These are phyloP conservation scores for Phoeniculus purpureus DNA, from an alignment of 2,797 vertebrate species.

Conservation along the genomic window DNA sequence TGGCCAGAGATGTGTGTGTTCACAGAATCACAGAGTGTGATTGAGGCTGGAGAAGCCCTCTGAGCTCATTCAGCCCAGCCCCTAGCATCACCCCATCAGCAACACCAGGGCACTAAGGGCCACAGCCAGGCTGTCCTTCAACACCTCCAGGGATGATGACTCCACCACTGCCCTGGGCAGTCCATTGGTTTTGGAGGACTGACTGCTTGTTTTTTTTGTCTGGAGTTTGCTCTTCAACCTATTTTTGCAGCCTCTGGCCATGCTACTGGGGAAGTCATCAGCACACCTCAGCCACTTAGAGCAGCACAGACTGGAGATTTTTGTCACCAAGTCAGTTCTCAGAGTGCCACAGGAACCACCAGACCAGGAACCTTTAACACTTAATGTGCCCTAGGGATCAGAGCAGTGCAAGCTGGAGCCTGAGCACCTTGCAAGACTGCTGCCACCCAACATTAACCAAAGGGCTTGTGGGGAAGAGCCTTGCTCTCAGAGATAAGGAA, in stretches of 20 bases:
- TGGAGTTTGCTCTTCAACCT: not conserved
- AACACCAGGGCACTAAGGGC: too few species aligned
- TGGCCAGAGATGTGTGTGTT: fast-evolving
- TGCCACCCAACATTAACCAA: not conserved
- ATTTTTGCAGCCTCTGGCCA: not conserved
- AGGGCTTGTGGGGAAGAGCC: not conserved
- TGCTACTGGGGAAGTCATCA: not conserved
- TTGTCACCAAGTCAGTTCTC: not conserved
- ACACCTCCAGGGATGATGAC: too few species aligned
- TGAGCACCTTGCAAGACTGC: not conserved
- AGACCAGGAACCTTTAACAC: not conserved
- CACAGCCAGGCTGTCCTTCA: too few species aligned
- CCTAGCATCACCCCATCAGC: too few species aligned
- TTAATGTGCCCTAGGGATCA: not conserved
- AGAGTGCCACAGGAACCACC: not conserved
- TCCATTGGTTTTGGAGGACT: fast-evolving
- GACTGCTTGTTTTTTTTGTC: not conserved
- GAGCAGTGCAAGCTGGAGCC: not conserved
- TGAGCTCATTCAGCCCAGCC: too few species aligned
- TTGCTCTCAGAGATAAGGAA: not conserved
- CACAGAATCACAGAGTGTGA: too few species aligned
- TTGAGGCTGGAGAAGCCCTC: too few species aligned
- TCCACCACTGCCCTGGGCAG: too few species aligned
- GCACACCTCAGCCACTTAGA: not conserved
- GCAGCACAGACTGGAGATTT: not conserved